Evolutionary conservation across 1,140 invertebrate species (phyloP).

Genomic region (Lepidotrigona ventralis): DNA sequence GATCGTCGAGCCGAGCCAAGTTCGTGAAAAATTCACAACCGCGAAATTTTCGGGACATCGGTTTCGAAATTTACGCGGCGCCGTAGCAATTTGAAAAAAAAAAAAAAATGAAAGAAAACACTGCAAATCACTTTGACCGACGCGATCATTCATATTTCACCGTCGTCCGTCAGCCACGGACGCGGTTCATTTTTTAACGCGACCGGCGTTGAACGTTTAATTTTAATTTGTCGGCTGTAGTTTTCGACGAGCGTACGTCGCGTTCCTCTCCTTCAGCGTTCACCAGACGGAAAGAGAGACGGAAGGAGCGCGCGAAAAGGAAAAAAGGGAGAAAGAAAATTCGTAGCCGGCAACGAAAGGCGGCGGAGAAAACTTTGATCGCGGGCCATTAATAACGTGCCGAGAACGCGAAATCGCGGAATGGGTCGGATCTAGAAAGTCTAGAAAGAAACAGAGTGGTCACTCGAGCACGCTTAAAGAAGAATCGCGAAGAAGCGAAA

Average conservation of each 20-base stretch:
- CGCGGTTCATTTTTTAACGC: constrained; percentile 8
- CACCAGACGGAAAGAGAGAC: not conserved
- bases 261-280: not conserved
- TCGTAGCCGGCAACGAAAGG: not conserved
- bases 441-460: constrained; percentile 35
- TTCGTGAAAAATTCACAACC: not conserved
- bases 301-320: not conserved
- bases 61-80: constrained; percentile 15
- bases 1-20: too few species aligned
- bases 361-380: constrained; percentile 33
- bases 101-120: not conserved
- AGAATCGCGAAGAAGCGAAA: constrained; percentile 29
- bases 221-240: constrained; percentile 15
- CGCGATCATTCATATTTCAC: constrained; percentile 34
- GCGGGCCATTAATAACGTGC: constrained; percentile 29
- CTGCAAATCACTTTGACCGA: not conserved
- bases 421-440: constrained; percentile 7
- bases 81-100: not conserved
- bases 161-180: not conserved
- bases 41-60: not conserved
- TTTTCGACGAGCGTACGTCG: too few species aligned
- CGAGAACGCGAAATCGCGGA: not conserved
- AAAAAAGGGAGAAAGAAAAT: not conserved
- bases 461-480: constrained; percentile 41
- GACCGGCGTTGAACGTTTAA: constrained; percentile 6